Conservation (phyloP, 2,113 vertebrate genomes). For the Procavia capensis region DNA sequence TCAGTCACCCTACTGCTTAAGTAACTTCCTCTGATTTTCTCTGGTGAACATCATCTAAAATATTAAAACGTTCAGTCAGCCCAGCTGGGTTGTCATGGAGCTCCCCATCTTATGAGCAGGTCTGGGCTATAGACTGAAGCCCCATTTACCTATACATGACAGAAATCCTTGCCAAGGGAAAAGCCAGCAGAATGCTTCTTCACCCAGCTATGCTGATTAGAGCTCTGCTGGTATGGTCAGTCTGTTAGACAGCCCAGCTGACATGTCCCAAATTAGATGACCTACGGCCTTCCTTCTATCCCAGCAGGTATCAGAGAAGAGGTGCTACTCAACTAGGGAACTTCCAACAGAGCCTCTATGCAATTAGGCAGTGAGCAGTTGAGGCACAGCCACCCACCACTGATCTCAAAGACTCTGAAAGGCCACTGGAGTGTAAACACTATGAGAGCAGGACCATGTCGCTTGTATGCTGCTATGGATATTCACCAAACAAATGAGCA, state of each 20-base stretch:
- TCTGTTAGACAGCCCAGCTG: not conserved
- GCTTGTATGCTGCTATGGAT: not conserved
- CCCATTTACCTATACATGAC: constrained; percentile 38
- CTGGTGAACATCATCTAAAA: constrained; percentile 8
- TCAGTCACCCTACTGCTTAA: not conserved
- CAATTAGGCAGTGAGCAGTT: not conserved
- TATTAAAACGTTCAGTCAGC: not conserved
- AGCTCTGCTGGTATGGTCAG: not conserved
- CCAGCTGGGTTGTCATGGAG: not conserved
- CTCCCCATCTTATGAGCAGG: not conserved
- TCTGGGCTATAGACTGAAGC: not conserved
- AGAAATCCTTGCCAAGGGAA: not conserved
- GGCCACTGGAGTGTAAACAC: not conserved
- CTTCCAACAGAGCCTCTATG: not conserved
- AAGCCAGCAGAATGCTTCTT: not conserved
- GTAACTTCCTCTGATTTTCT: not conserved
- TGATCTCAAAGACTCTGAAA: not conserved
- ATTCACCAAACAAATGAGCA: not conserved
- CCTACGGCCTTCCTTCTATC: not conserved
- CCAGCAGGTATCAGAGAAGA: not conserved
- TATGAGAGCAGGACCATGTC: not conserved
- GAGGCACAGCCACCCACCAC: fast-evolving
- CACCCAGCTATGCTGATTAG: not conserved
- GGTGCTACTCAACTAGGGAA: not conserved
- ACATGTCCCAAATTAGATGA: constrained; percentile 14